Percentiles rank a stretch among this genome's conserved stretches.
Evolutionary conservation across 2,797 vertebrate species (phyloP).

Genomic region (Buphagus erythrorhynchus): DNA sequence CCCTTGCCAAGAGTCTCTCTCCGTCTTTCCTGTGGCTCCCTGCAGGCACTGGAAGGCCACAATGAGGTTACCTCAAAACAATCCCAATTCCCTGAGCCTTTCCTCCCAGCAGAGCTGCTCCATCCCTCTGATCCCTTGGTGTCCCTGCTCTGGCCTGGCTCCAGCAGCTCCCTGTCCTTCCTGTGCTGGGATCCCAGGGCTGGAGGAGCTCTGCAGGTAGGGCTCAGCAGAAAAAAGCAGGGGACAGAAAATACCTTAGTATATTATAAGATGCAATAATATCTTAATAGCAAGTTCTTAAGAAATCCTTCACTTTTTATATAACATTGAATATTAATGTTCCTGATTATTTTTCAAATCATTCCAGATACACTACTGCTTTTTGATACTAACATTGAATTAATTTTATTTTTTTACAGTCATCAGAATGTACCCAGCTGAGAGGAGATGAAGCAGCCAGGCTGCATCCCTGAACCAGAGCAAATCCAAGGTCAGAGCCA

Average conservation of each 20-base stretch:
- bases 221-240: not conserved
- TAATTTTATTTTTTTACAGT: not conserved
- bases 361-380: not conserved
- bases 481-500: not conserved
- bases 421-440: not conserved
- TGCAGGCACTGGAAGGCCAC: no score
- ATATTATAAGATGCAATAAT: not conserved
- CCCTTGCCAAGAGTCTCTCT: no score
- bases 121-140: not conserved
- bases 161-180: not conserved
- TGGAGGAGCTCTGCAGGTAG: rapidly evolving
- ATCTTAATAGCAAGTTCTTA: not conserved
- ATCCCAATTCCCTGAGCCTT: not conserved
- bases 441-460: not conserved
- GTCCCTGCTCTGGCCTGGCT: not conserved
- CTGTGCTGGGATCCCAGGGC: not conserved
- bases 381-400: not conserved
- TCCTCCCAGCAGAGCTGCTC: not conserved
- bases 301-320: not conserved
- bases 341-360: not conserved
- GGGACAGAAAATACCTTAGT: not conserved
- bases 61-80: no score
- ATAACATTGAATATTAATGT: not conserved
- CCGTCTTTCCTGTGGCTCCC: no score
- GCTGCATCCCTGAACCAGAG: not conserved